Percentiles rank a stretch among this genome's conserved stretches.
Conservation (phyloP, 2,797 vertebrate species). For the Cercopithecus neglectus region DNA sequence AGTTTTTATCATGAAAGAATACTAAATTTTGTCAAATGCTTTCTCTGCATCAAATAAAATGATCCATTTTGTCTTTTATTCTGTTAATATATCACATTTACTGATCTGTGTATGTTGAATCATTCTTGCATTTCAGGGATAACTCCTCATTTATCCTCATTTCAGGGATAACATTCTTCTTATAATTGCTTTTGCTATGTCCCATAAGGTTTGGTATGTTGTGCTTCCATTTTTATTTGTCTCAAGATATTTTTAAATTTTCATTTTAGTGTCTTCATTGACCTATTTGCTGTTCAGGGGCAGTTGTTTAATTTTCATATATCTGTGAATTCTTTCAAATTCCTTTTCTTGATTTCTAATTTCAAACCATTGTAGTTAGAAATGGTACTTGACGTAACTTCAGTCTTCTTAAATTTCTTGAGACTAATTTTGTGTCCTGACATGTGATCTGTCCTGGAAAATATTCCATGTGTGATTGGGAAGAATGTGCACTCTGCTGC, state of each 20-base stretch:
- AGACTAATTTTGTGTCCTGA: neutral
- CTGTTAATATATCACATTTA: neutral
- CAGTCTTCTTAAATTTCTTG: neutral
- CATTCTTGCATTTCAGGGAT: neutral
- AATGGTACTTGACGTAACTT: neutral
- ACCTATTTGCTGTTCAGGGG: neutral
- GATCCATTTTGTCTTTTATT: neutral
- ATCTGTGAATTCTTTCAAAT: neutral
- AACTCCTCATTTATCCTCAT: neutral
- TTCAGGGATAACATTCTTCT: neutral
- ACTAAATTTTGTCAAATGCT: neutral
- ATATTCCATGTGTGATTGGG: neutral
- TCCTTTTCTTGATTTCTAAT: neutral
- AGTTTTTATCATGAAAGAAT: neutral
- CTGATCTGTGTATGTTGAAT: neutral
- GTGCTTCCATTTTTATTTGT: neutral
- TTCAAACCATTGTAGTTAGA: neutral
- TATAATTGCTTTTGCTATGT: neutral
- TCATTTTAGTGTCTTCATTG: neutral
- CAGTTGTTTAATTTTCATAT: neutral
- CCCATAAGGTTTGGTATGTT: neutral
- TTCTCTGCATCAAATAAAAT: neutral
- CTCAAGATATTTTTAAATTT: neutral
- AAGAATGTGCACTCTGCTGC: neutral
- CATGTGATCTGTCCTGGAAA: neutral